Percentiles rank a stretch among this genome's conserved stretches.
Evolutionary conservation across 2,888 invertebrate species (phyloP).

Genomic region (Ornithoptera priamus): DNA sequence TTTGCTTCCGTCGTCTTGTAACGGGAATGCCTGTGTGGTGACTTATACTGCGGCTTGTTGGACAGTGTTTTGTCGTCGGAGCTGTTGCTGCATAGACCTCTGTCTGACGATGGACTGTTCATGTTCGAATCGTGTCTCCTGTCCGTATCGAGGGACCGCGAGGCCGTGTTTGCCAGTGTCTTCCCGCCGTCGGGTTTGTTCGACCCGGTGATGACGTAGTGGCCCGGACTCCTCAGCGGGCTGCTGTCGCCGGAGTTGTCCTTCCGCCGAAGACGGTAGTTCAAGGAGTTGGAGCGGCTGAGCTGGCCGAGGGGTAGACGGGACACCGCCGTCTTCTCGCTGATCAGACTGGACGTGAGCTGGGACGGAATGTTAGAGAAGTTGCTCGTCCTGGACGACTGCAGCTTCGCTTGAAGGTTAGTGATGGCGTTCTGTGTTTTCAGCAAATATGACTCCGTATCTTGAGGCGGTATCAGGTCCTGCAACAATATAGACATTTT

Average conservation of each 20-base stretch:
- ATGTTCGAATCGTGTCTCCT: conserved; percentile 61
- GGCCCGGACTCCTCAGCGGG: conserved; percentile 69
- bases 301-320: conserved; percentile 72
- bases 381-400: conserved; percentile 59
- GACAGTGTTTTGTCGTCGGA: conserved; percentile 74
- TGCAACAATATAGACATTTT: conserved; percentile 52
- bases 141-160: conserved; percentile 68
- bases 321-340: conserved; percentile 70
- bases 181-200: conserved; percentile 58
- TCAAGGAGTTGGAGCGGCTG: conserved; percentile 72
- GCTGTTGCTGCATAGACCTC: conserved; percentile 62
- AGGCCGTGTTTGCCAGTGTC: conserved; percentile 59
- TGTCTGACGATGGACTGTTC: conserved; percentile 69
- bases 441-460: conserved; percentile 78
- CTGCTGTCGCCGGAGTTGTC: conserved; percentile 66
- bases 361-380: conserved; percentile 57
- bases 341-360: conserved; percentile 68
- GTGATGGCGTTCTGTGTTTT: conserved; percentile 82
- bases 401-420: conserved; percentile 80
- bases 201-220: conserved; percentile 74
- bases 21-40: conserved; percentile 74
- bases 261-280: conserved; percentile 67
- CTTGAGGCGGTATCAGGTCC: conserved; percentile 74
- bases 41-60: conserved; percentile 64
- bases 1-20: conserved; percentile 72